These are phyloP conservation scores for Xenops minutus DNA, from an alignment of 2,797 vertebrate genomes.

Conservation along the genomic window DNA sequence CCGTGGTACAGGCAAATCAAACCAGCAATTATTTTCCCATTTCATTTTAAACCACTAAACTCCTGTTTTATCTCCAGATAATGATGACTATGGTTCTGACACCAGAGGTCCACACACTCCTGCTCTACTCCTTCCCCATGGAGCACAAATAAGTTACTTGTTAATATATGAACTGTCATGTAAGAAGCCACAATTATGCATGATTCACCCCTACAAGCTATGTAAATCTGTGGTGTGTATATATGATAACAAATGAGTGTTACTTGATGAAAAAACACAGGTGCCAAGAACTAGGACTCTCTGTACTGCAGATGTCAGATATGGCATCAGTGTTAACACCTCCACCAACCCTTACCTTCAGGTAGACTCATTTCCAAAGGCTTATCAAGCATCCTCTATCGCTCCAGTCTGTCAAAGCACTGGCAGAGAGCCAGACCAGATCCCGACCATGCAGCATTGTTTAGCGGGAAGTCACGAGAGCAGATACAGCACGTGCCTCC, in stretches of 20 bases:
- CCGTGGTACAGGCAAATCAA: conserved; percentile 2
- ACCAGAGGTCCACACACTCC: conserved; percentile 37
- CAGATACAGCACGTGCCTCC: background rate
- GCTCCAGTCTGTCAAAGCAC: background rate
- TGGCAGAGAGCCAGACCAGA: background rate
- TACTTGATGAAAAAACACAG: conserved; percentile 47
- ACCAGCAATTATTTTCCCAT: conserved; percentile 38
- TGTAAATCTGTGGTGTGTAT: conserved; percentile 44
- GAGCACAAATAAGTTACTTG: conserved; percentile 21
- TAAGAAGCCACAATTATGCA: conserved; percentile 55
- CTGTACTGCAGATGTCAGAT: conserved; percentile 28
- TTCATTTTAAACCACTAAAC: conserved; percentile 31
- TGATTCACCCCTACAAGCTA: conserved; percentile 52
- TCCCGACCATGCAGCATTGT: background rate
- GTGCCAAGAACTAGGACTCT: conserved; percentile 42
- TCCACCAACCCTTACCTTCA: conserved; percentile 34
- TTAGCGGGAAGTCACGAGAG: background rate
- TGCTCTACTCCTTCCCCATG: background rate
- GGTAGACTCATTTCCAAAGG: conserved; percentile 33
- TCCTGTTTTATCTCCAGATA: conserved; percentile 48
- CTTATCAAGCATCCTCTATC: conserved; percentile 19
- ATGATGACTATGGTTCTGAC: conserved; percentile 24
- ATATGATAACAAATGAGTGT: conserved; percentile 57
- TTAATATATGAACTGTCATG: conserved; percentile 62
- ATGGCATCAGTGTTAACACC: conserved; percentile 42